Base-by-base conservation (phyloP, 2,797 vertebrate genomes). In the Hirundo rustica region DNA sequence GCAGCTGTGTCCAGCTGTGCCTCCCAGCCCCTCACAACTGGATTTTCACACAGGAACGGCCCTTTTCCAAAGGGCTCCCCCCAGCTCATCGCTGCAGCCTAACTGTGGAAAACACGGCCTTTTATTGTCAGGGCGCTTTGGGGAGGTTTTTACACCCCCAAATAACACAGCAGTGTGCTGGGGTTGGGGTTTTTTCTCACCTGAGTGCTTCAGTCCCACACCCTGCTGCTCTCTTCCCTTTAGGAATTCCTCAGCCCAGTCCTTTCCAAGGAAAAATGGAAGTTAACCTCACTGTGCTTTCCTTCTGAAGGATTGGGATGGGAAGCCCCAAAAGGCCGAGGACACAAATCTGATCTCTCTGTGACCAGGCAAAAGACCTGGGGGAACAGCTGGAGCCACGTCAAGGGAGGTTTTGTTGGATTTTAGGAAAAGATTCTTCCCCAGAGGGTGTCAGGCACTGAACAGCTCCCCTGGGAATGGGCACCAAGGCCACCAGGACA, bases 21-120 rank as follows among this genome's bases (percentile, higher is more conserved):
- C 97, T 98, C 93, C 96, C 97, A 95, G 97, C 95, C 95, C 96
- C 68, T 17, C 94, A 85, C 97, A 94, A 95, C 96, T 95, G 97
- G 12, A 89, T 97, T 94, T 94, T 95, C 96, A 89, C 92, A 86
- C 77, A 96, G 95, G 72, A 96, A 95, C 45, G 76, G 94, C 85
- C 95, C 92, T 92, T 96, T 92, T 71, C 91, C 80, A 91, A 92
- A 94, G 88, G 44, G 88, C 75, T 97, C 78, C 45, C 95, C 94
- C 83, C n/a, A 73, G 95, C 89, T 93, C 93, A 66, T 61, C 32
- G 66, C 92, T 91, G 54, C 60, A 17, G 72, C 73, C 58, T 60
- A 27, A 55, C 92, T 12, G 68, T 84, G 90, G 93, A 96, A 93
- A 97, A 91, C 80, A 7, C 29, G 7, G 50, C 13, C 9, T 26